Conservation (phyloP, 2,888 invertebrate genomes). For the Leucophenga montana region DNA sequence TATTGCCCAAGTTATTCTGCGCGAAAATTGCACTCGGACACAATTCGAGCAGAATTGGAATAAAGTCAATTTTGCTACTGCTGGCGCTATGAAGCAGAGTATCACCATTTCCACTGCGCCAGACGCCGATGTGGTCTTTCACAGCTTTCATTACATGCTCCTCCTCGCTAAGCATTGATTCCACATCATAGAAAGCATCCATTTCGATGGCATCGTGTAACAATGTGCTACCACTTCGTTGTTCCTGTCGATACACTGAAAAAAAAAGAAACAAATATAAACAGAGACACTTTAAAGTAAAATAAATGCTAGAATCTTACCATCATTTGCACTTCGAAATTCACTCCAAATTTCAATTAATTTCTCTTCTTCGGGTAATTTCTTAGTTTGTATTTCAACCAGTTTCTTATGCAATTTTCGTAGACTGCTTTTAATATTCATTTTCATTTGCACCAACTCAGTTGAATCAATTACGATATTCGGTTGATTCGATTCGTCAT, state of each 20-base stretch:
- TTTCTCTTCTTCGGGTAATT: too few relatives aligned
- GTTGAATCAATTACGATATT: too few relatives aligned
- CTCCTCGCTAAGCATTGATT: not conserved
- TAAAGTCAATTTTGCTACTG: not conserved
- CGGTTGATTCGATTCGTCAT: too few relatives aligned
- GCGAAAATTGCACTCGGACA: not conserved
- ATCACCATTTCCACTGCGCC: not conserved
- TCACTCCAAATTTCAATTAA: too few relatives aligned
- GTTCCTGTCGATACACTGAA: not conserved
- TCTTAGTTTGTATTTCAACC: too few relatives aligned
- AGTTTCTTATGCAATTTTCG: too few relatives aligned
- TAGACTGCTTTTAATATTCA: too few relatives aligned
- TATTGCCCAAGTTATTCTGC: not conserved
- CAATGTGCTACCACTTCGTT: not conserved
- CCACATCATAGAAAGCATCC: slow-evolving; percentile 4
- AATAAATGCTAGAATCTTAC: too few relatives aligned
- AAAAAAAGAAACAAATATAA: not conserved
- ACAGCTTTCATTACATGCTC: not conserved
- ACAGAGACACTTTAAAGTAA: too few relatives aligned
- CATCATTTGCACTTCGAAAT: too few relatives aligned
- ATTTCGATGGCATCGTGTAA: slow-evolving; percentile 1
- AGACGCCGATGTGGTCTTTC: slow-evolving; percentile 14
- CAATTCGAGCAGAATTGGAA: slow-evolving; percentile 27
- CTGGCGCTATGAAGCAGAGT: slow-evolving; percentile 18
- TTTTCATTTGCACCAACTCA: too few relatives aligned